Evolutionary conservation across 2,113 vertebrate species (phyloP).

Genomic region (Hassar affinis): DNA sequence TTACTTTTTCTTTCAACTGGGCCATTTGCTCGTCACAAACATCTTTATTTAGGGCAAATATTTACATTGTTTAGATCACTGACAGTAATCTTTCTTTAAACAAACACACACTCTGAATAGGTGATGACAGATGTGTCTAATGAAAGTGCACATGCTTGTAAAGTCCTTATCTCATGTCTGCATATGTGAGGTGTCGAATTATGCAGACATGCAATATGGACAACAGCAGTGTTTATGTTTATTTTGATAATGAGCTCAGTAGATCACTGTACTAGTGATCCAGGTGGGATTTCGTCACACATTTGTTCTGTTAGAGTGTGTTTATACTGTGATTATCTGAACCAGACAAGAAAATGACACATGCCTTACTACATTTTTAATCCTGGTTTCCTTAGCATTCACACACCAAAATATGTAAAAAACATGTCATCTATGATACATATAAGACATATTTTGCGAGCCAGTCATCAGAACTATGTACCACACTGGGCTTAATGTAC

Average conservation of each 20-base stretch:
- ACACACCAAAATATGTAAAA: too few relatives aligned
- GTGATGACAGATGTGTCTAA: slow-evolving; percentile 54
- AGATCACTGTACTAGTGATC: background rate
- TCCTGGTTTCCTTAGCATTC: too few relatives aligned
- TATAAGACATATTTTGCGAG: too few relatives aligned
- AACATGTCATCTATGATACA: too few relatives aligned
- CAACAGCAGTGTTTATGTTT: slow-evolving; percentile 1
- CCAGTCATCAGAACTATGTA: too few relatives aligned
- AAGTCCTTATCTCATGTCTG: slow-evolving; percentile 36
- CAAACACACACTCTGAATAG: slow-evolving; percentile 39
- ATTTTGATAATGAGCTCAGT: slow-evolving; percentile 39
- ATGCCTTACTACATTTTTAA: too few relatives aligned
- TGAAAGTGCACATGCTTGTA: slow-evolving; percentile 28
- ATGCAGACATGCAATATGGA: slow-evolving; percentile 4
- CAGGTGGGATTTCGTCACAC: background rate
- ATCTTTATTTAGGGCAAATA: slow-evolving; percentile 31
- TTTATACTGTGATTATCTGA: too few relatives aligned
- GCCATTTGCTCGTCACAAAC: slow-evolving; percentile 32
- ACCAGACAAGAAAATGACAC: too few relatives aligned
- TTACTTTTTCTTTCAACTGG: slow-evolving; percentile 32
- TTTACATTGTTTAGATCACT: background rate
- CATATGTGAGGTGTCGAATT: slow-evolving; percentile 5
- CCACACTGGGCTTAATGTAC: too few relatives aligned
- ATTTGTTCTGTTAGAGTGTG: background rate
- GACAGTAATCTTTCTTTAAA: background rate